These are phyloP conservation scores for Pycnomerus fuliginosus DNA, from an alignment of 2,888 invertebrate genomes.

Conservation along the genomic window DNA sequence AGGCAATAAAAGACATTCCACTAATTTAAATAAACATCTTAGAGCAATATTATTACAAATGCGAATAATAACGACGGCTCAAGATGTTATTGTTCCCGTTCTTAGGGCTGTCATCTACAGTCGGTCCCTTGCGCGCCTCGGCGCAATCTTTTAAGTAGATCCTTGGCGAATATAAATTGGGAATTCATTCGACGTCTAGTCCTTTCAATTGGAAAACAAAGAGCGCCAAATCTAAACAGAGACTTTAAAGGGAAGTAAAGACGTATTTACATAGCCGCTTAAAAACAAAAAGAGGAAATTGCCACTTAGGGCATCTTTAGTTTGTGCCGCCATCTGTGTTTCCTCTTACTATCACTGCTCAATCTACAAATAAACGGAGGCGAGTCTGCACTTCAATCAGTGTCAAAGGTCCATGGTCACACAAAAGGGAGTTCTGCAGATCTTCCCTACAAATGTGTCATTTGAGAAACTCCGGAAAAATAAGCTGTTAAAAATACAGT, in stretches of 20 bases:
- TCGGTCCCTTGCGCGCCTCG: conserved; percentile 11
- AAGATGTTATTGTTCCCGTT: conserved; percentile 47
- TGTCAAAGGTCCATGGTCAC: no score
- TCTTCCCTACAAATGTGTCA: no score
- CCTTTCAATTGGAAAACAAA: conserved; percentile 34
- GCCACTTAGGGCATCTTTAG: conserved; percentile 43
- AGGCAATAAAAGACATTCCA: conserved; percentile 36
- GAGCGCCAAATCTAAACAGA: conserved; percentile 42
- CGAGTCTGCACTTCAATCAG: conserved; percentile 1
- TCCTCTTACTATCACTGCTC: conserved; percentile 42
- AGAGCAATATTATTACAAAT: conserved; percentile 47
- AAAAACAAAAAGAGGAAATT: conserved; percentile 47
- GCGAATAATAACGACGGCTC: conserved; percentile 45
- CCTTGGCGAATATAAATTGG: conserved; percentile 49
- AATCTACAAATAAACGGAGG: conserved; percentile 46
- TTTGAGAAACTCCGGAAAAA: no score
- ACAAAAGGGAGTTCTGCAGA: no score
- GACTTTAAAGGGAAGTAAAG: conserved; percentile 33
- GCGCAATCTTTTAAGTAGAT: conserved; percentile 42
- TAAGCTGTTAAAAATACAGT: no score
- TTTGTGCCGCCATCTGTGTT: conserved; percentile 38
- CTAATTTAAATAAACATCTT: conserved; percentile 51
- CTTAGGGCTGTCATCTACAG: conserved; percentile 41
- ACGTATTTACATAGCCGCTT: conserved; percentile 46
- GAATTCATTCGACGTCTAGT: conserved; percentile 42